Conservation (phyloP, 2,113 vertebrate genomes). For the Fregata magnificens region DNA sequence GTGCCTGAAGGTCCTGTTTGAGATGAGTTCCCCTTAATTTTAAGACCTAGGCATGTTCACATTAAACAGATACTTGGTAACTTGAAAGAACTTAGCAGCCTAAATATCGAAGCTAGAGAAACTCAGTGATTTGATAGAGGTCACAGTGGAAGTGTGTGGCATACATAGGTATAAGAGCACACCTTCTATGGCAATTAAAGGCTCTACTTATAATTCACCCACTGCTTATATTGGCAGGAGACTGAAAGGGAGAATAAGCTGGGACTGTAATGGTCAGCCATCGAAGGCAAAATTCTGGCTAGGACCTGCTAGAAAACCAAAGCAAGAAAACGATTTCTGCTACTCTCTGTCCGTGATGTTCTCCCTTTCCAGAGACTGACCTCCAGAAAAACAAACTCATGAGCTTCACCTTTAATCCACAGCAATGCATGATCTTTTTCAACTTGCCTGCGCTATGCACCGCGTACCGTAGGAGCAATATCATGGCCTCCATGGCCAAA, state of each 20-base stretch:
- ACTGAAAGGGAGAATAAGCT: neutral
- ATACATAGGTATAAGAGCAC: neutral
- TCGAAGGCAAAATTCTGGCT: neutral
- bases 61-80: neutral
- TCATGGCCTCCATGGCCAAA: rapidly evolving
- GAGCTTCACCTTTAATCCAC: neutral
- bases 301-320: neutral
- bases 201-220: neutral
- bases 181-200: neutral
- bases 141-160: neutral
- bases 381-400: neutral
- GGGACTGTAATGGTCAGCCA: neutral
- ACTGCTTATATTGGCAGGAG: neutral
- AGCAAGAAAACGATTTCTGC: neutral
- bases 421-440: rapidly evolving
- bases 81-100: neutral
- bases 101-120: neutral
- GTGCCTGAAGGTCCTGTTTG: neutral
- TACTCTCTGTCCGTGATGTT: neutral
- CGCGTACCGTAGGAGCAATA: rapidly evolving
- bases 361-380: neutral
- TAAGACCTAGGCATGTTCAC: neutral
- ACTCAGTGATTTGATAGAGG: neutral
- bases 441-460: neutral
- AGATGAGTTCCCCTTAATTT: neutral